phyloP scores from a whole-genome alignment of 2,113 vertebrate species.

The Cairina moschata region DNA sequence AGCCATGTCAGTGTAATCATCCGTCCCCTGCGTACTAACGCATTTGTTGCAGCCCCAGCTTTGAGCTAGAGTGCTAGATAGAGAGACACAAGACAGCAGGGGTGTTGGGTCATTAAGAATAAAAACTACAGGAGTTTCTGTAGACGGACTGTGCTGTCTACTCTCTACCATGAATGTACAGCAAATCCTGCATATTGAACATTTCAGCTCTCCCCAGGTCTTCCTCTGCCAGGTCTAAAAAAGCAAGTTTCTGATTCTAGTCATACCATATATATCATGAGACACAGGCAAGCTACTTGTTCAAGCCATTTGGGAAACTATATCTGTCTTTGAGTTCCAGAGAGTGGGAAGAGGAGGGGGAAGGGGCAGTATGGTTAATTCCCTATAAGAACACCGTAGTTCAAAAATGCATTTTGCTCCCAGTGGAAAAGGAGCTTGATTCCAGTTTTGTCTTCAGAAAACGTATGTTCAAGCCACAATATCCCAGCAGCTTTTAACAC shows the following conservation, averaged over 20 bases:
- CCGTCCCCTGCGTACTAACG: background rate
- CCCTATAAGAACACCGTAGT: background rate
- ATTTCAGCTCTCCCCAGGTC: background rate
- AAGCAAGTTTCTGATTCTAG: background rate
- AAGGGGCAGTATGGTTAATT: background rate
- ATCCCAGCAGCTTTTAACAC: conserved; percentile 55
- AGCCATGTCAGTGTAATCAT: background rate
- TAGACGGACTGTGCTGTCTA: background rate
- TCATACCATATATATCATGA: background rate
- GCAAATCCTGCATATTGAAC: background rate
- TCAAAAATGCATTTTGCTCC: background rate
- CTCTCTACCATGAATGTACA: background rate
- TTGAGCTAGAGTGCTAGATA: conserved; percentile 2
- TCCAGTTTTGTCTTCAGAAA: conserved; percentile 33
- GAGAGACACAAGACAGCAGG: background rate
- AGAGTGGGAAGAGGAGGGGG: background rate
- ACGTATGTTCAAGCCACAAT: conserved; percentile 9
- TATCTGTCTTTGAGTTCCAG: background rate
- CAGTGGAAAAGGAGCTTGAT: background rate
- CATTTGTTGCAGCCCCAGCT: conserved; percentile 27
- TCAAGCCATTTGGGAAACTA: background rate
- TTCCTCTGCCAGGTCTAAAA: background rate
- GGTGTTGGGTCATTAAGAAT: conserved; percentile 14
- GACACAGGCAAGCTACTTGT: background rate
- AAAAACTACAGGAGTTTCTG: background rate